Evolutionary conservation across 2,113 vertebrate species (phyloP), one percentile per base, ranked within the genome.

Genomic region (Centropristis striata): DNA sequence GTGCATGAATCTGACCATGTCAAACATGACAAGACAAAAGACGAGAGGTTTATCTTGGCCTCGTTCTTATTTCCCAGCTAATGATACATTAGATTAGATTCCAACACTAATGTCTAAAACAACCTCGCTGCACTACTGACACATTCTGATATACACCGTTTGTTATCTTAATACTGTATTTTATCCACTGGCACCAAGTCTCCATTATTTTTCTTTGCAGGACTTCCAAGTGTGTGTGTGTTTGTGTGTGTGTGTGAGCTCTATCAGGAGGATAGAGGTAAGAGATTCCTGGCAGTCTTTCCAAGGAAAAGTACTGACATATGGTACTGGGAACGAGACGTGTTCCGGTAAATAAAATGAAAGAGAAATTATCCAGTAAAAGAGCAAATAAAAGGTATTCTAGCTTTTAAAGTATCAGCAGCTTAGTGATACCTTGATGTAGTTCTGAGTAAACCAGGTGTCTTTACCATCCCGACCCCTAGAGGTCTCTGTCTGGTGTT

Each of bases 401-500:
- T 3, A 5, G 18, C n/a, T 80, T 74, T 57, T 8, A 53, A 75
- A 75, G 28, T 15, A 41, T 5, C 7, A 75, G 16, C 23, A 28
- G n/a, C 8, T 20, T 55, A 7, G 28, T 59, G 8, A 77, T 36
- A 32, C 11, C 8, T 72, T 66, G 5, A 28, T 39, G 27, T 14
- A 32, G 44, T 36, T 68, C 32, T 39, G 39, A 36, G 39, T 23
- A 4, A 61, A 36, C 36, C 50, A 47, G 23, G 9, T 74, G 69
- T 76, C 23, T 79, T 87, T 79, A 80, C 75, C n/a, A 64, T 32
- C 23, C 32, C 49, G 67, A 47, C 90, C 91, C 67, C 88, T 81
- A 86, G 92, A 88, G 81, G 87, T 86, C 85, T 86, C 86, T 72
- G 44, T 87, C 59, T 78, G 50, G 42, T 81, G 3, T 78, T 75